Evolutionary conservation across 2,888 invertebrate species (phyloP), one percentile per base, ranked within the genome.

Genomic region (Latheticus oryzae): DNA sequence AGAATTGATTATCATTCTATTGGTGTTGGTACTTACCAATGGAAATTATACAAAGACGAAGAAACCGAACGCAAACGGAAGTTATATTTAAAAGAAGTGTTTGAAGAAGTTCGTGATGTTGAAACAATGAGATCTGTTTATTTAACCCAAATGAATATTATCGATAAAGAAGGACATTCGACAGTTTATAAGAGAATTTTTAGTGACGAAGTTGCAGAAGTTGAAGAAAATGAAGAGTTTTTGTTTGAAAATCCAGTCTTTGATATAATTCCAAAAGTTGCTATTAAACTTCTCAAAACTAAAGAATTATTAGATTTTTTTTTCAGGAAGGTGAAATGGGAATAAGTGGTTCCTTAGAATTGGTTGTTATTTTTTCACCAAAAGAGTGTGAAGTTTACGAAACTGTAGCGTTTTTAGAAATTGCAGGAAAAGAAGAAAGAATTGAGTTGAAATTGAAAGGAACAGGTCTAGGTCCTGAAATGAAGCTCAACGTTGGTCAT

Each of bases 291-390:
- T 7, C 23, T 21, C n/a, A n/a, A n/a, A n/a, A n/a, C n/a, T n/a
- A n/a, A n/a, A n/a, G n/a, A n/a, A n/a, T n/a, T n/a, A 11, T 12
- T 37, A 16, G 32, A 11, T 43, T 32, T 57, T 67, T 64, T 40
- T n/a, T 65, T 53, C 50, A 87, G 87, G 76, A 75, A 58, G 87
- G 86, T 12, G 81, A 83, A 66, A 72, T 87, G 16, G 84, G 84
- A 82, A 85, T 87, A 0, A 81, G 82, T 45, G 82, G 82, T 68
- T 66, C 75, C 2, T 77, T 80, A 11, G 82, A 83, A 50, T 71
- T 87, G 51, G 81, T 78, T 0, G 73, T 87, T 55, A 80, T 81
- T 47, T 88, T 87, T 76, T 67, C 75, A 19, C 87, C 88, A 0
- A 76, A 80, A 66, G 76, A 77, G 66, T 80, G 83, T 38, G 83